A percentile compares a stretch with the other conserved stretches of the same genome.
phyloP scores from a whole-genome alignment of 2,113 vertebrate species.

The Toxotes chatareus region DNA sequence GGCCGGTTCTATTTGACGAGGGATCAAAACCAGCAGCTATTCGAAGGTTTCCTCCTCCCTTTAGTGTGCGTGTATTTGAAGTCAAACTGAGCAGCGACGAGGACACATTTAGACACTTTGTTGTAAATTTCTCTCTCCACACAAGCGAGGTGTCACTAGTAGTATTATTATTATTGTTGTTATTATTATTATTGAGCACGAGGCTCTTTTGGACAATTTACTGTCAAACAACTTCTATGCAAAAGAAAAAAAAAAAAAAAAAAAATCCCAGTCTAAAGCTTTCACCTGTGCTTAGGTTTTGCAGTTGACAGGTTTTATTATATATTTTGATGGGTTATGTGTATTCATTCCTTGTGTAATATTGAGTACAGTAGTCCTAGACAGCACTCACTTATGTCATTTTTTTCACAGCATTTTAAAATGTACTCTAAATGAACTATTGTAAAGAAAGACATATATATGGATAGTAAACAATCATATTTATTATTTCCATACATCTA shows the following conservation, averaged over 20 bases:
- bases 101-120: slow-evolving; percentile 32
- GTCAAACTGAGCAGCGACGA: slow-evolving; percentile 37
- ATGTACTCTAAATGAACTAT: slow-evolving; percentile 72
- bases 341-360: slow-evolving; percentile 52
- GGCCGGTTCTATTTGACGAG: slow-evolving; percentile 1
- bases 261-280: slow-evolving; percentile 67
- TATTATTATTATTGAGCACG: slow-evolving; percentile 52
- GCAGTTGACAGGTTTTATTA: slow-evolving; percentile 55
- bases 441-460: slow-evolving; percentile 79
- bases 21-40: slow-evolving; percentile 70
- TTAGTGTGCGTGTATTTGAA: slow-evolving; percentile 30
- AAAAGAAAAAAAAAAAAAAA: slow-evolving; percentile 25
- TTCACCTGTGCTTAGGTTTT: slow-evolving; percentile 59
- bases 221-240: slow-evolving; percentile 79
- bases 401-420: slow-evolving; percentile 58
- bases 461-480: slow-evolving; percentile 77
- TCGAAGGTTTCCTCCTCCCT: slow-evolving; percentile 55
- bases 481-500: slow-evolving; percentile 74
- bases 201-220: slow-evolving; percentile 47
- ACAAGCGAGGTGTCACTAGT: slow-evolving; percentile 71
- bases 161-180: neutral
- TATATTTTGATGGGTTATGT: slow-evolving; percentile 43
- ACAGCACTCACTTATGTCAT: slow-evolving; percentile 37
- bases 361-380: slow-evolving; percentile 41
- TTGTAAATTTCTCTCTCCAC: slow-evolving; percentile 53